Percentiles rank a stretch among this genome's conserved stretches.
These are phyloP conservation scores for Donacobius atricapilla DNA, from an alignment of 2,113 vertebrate species.

Conservation along the genomic window DNA sequence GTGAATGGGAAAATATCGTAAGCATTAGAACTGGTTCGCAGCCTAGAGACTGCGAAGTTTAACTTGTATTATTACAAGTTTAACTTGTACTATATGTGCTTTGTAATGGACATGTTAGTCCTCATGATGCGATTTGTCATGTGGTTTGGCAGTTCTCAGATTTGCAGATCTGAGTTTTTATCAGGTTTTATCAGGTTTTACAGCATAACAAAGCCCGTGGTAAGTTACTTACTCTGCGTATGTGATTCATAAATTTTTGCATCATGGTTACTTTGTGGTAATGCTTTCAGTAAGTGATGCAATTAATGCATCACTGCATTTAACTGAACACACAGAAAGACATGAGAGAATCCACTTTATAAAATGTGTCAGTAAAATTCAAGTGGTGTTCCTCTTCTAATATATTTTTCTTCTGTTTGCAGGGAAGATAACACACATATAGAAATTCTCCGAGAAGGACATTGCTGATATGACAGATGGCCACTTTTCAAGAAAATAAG, in stretches of 20 bases:
- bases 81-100: neutral
- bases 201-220: neutral
- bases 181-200: neutral
- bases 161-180: too few relatives aligned
- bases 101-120: neutral
- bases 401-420: slow-evolving; percentile 19
- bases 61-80: neutral
- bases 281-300: neutral
- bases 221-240: neutral
- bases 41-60: neutral
- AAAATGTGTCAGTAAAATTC: neutral
- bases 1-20: neutral
- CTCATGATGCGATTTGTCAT: neutral
- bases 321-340: neutral
- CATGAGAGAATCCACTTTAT: neutral
- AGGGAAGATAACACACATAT: slow-evolving; percentile 5
- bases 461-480: neutral
- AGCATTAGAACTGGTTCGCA: neutral
- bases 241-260: neutral
- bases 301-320: neutral
- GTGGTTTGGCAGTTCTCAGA: neutral
- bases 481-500: neutral
- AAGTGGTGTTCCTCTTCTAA: neutral
- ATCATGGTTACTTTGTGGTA: neutral
- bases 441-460: neutral